phyloP scores from a whole-genome alignment of 2,797 vertebrate genomes.

The Neosilurus mollespiculum region DNA sequence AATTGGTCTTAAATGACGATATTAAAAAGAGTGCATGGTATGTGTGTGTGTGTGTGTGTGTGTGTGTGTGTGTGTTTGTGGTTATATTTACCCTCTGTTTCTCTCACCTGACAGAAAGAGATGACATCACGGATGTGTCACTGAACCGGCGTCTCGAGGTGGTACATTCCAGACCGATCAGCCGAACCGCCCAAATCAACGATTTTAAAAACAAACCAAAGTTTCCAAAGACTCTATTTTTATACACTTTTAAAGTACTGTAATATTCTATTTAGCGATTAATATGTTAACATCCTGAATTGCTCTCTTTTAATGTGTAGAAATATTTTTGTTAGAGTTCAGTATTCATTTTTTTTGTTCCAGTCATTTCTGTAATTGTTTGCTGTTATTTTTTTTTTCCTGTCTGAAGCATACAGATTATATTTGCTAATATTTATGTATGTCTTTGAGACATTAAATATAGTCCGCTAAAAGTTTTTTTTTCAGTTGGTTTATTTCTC shows the following conservation, averaged over 20 bases:
- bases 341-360: constrained; percentile 65
- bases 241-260: constrained; percentile 78
- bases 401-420: constrained; percentile 65
- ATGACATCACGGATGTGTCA: constrained; percentile 96
- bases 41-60: background rate
- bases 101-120: constrained; percentile 82
- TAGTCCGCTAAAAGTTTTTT: constrained; percentile 31
- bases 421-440: constrained; percentile 68
- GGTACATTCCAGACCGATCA: constrained; percentile 39
- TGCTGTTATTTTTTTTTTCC: constrained; percentile 34
- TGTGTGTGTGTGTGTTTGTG: background rate
- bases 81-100: background rate
- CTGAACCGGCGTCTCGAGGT: constrained; percentile 66
- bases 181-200: constrained; percentile 60
- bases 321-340: constrained; percentile 63
- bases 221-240: constrained; percentile 79
- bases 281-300: constrained; percentile 54
- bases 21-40: background rate
- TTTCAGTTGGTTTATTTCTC: no score
- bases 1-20: background rate
- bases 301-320: constrained; percentile 56
- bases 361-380: constrained; percentile 68
- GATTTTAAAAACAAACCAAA: constrained; percentile 63
- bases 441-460: constrained; percentile 69
- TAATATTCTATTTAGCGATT: constrained; percentile 74